A percentile compares a stretch with the other conserved stretches of the same genome.
Conservation (phyloP, 2,113 vertebrate genomes). For the Labrus mixtus region DNA sequence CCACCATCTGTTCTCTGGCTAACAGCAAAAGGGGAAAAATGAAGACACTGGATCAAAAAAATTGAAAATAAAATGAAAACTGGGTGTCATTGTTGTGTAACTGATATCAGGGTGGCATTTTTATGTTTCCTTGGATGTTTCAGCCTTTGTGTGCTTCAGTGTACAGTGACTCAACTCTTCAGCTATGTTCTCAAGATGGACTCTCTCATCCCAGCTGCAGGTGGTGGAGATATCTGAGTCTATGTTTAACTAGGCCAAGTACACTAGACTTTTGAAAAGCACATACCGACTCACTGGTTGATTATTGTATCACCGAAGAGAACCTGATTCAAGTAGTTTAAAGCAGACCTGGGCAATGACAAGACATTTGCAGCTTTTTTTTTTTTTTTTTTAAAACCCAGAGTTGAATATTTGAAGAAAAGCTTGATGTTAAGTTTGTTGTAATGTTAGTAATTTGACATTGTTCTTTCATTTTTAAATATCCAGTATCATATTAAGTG, state of each 20-base stretch:
- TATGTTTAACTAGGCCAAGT: constrained; percentile 21
- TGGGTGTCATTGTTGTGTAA: constrained; percentile 5
- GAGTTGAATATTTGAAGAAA: no score
- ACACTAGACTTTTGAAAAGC: not conserved
- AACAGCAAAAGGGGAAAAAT: constrained; percentile 10
- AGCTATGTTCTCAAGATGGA: constrained; percentile 35
- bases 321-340: not conserved
- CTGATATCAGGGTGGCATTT: constrained; percentile 23
- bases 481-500: no score
- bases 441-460: no score
- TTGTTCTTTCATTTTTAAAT: no score
- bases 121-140: constrained; percentile 12
- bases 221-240: constrained; percentile 17
- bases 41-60: constrained; percentile 8
- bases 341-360: not conserved
- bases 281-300: not conserved
- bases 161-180: constrained; percentile 18
- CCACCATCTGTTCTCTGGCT: constrained; percentile 31
- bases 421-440: no score
- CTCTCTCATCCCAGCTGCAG: constrained; percentile 35
- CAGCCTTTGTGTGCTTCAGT: constrained; percentile 7
- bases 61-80: constrained; percentile 22
- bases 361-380: not conserved
- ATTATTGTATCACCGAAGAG: not conserved
- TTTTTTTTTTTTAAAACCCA: no score